Base-by-base conservation (phyloP, 2,113 vertebrate species). In the Eira barbara region DNA sequence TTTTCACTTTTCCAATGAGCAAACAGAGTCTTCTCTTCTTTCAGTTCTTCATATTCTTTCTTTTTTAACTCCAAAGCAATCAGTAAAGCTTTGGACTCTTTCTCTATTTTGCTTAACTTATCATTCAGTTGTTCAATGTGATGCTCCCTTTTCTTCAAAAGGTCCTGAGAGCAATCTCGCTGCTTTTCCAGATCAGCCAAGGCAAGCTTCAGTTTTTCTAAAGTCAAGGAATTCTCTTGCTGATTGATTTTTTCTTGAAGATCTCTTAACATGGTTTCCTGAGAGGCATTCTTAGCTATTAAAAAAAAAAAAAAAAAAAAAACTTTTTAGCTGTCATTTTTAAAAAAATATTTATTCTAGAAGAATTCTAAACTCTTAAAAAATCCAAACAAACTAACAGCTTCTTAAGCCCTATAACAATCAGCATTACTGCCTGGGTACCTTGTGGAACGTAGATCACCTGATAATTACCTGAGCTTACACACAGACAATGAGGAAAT, bases 1-100 rank as follows among this genome's bases (percentile, higher is more conserved):
- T 98, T 99, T 98, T 99, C 99, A 34, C 96, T 99, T 97, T 99
- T 99, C 99, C 99, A 99, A 11, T 94, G 98, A 95, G 98, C 98
- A 97, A 99, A 98, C 89, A 94, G 89, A 95, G 96, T 90, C 97
- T 98, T 97, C 90, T 99, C 98, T 90, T 97, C 98, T 92, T 98
- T 99, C 92, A 99, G 34, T 61, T 98, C 98, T 80, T 98, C 98
- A 95, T 97, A 98, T 97, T 99, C 99, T 73, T 92, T 99, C 96
- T 99, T 99, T 57, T 99, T 99, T 12, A 85, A 82, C 59, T 69
- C 97, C 73, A 99, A 97, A 3, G 97, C 97, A 15, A 94, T 98
- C 88, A 99, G 98, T 92, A 99, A 96, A 80, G 98, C 97, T 96
- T 99, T 97, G 3, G 67, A 98, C 94, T 99, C 99, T 84, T 98